These are phyloP conservation scores for Aphodius sticticus DNA, from an alignment of 2,888 invertebrate species.

Conservation along the genomic window DNA sequence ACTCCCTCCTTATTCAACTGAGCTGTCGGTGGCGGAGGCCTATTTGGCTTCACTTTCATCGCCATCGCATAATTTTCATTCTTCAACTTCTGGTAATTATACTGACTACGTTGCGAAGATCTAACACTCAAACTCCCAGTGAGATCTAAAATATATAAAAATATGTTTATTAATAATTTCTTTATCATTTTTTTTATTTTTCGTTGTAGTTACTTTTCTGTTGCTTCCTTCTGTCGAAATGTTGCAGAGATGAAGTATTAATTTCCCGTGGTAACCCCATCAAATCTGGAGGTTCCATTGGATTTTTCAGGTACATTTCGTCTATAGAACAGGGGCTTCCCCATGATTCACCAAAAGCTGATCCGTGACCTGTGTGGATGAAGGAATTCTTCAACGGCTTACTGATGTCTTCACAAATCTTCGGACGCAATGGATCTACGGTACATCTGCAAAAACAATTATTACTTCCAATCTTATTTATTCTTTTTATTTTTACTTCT, in stretches of 20 bases:
- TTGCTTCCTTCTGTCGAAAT: slow-evolving; percentile 51
- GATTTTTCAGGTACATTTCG: slow-evolving; percentile 78
- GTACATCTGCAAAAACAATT: slow-evolving; percentile 60
- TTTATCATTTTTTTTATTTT: neutral
- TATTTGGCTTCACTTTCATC: slow-evolving; percentile 54
- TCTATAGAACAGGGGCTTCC: slow-evolving; percentile 83
- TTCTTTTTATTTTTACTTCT: too few relatives aligned
- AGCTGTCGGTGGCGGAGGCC: slow-evolving; percentile 60
- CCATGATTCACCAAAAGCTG: slow-evolving; percentile 82
- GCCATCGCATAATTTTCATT: slow-evolving; percentile 66
- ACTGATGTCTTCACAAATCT: slow-evolving; percentile 76
- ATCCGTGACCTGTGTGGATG: slow-evolving; percentile 82
- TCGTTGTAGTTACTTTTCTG: neutral
- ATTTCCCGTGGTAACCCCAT: slow-evolving; percentile 60
- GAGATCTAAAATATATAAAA: slow-evolving; percentile 29
- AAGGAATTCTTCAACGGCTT: slow-evolving; percentile 82
- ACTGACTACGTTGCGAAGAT: slow-evolving; percentile 62
- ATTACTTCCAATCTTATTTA: neutral
- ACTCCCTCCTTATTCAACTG: slow-evolving; percentile 70
- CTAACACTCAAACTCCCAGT: slow-evolving; percentile 38
- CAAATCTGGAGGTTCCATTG: slow-evolving; percentile 75
- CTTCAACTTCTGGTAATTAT: slow-evolving; percentile 82
- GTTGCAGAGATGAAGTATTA: slow-evolving; percentile 53
- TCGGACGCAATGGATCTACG: slow-evolving; percentile 75
- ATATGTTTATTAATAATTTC: slow-evolving; percentile 11